Base-by-base conservation (phyloP, 1,140 invertebrate species). In the Bombus haemorrhoidalis region DNA sequence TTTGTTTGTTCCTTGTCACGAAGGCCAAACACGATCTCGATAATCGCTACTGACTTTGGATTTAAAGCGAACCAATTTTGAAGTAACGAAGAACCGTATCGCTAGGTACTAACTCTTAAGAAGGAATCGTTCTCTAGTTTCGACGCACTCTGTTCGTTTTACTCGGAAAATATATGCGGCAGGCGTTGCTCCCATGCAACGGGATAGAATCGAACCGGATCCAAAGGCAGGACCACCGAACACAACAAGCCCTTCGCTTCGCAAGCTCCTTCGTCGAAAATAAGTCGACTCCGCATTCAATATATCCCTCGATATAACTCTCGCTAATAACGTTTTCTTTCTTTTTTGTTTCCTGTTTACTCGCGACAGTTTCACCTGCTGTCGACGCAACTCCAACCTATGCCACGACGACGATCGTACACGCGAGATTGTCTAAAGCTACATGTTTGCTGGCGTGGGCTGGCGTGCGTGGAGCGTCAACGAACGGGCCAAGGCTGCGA, bases 381-480 rank as follows among this genome's bases (percentile, higher is more conserved):
- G 57, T 68, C 74, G 57, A 81, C 68, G 69, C 73, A 73, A 74
- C 66, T 69, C 66, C 81, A 77, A 47, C 78, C 73, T 32, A n/a
- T 83, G 62, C 62, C 69, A 78, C 41, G 53, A 59, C 13, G 41
- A 64, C 28, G 76, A 81, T 77, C 68, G 64, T 64, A 68, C 73
- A 66, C 89, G 82, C 78, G 78, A 78, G 90, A 90, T 91, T 87
- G 89, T 91, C 83, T 85, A 83, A 90, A 83, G 87, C 80, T 85
- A 79, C 43, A n/a, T 25, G 83, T 47, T 28, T 43, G 39, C 37
- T 77, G 75, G 57, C 75, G 57, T n/a, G 28, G 39, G 74, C 71
- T 32, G 64, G 47, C 80, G 82, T 72, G 82, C 41, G 73, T 53
- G 41, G 68, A 77, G 78, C 77, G 66, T 75, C 77, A 64, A 73